Evolutionary conservation across 2,888 invertebrate species (phyloP), one percentile per base, ranked within the genome.

Genomic region (Atherix ibis): DNA sequence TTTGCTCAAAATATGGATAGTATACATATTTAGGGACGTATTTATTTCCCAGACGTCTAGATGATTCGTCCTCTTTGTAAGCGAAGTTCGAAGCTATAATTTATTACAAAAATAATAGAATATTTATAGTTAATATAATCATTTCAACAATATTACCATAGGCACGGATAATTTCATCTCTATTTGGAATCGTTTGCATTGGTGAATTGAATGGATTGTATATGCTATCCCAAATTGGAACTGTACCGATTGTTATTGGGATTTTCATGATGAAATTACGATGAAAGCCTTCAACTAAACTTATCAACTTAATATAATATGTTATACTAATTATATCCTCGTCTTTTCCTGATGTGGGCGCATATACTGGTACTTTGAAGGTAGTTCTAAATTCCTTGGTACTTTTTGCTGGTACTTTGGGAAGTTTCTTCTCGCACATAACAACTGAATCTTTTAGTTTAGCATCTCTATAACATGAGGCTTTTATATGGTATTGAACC

Each of bases 251-350:
- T 2, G 73, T 73, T 30, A 83, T 62, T 22, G 76, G 71, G 44
- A 74, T 70, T 51, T 69, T 71, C 16, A 70, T 65, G 38, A 65
- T 66, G 48, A 82, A 53, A 52, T 78, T 76, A 49, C 70, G 62
- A 46, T 80, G 76, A 50, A 70, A 65, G 18, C 75, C 74, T 5
- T 71, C 66, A 44, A 60, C 59, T 40, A 54, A 58, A n/a, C 58
- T 50, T 30, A 51, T 64, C 51, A 80, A 73, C 63, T 76, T 72
- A 24, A 82, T 57, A 46, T 71, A 70, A 58, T 82, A 82, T 49
- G 74, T 73, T 46, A 81, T 62, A 54, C 76, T 75, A 46, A 82
- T 82, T 32, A 82, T 70, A 42, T 70, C 68, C 47, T 81, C 77
- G 47, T 76, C 73, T 38, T 71, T 68, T 17, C 79, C 66, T 58